Percentiles rank a stretch among this genome's conserved stretches.
phyloP scores from a whole-genome alignment of 2,797 vertebrate genomes.

The Phylloscopus collybita region DNA sequence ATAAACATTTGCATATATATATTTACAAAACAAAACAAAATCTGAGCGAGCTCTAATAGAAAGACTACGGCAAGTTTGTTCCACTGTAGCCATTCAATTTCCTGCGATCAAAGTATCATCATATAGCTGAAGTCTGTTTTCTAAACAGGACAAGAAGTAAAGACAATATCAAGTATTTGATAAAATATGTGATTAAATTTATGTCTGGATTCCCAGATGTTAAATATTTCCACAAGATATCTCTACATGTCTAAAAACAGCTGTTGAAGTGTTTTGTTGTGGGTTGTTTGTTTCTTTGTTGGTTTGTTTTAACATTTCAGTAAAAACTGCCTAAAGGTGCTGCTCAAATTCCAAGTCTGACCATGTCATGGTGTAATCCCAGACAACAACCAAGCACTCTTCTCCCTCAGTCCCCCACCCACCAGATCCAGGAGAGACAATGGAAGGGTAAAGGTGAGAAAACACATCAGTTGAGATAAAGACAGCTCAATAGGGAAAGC shows the following conservation, averaged over 20 bases:
- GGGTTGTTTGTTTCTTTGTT: no score
- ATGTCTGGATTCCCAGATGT: not conserved
- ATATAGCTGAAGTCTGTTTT: not conserved
- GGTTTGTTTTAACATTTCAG: not conserved
- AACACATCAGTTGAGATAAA: not conserved
- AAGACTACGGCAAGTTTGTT: not conserved
- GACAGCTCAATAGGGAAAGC: not conserved
- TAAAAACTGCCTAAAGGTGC: not conserved
- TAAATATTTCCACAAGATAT: not conserved
- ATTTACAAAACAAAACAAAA: not conserved
- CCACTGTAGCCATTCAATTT: not conserved
- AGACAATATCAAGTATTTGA: not conserved
- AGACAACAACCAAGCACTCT: not conserved
- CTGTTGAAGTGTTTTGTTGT: not conserved
- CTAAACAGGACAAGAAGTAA: not conserved
- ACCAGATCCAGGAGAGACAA: not conserved
- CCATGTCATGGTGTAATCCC: not conserved
- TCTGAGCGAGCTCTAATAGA: not conserved
- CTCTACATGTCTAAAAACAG: not conserved
- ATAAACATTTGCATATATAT: not conserved
- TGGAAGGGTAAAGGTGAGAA: not conserved
- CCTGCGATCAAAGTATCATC: not conserved
- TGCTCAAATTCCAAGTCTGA: not conserved
- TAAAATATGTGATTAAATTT: not conserved
- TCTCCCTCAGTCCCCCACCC: rapidly evolving